A percentile compares a stretch with the other conserved stretches of the same genome.
Evolutionary conservation across 92 coral and sea anemone genomes (phyloP).

Genomic region (Isaurus tuberculatus): DNA sequence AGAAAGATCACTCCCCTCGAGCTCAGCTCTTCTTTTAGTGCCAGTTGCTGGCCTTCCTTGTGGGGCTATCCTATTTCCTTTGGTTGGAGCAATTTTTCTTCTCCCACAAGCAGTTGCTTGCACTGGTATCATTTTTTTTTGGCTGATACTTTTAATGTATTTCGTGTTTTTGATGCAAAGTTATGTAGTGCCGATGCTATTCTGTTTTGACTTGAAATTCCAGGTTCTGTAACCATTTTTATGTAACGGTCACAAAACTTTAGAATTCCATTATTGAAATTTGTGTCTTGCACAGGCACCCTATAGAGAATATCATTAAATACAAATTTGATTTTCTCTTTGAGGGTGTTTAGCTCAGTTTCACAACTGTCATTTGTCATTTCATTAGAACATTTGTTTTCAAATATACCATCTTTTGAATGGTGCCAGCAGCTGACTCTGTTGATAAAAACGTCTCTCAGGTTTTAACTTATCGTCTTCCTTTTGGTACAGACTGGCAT

Average conservation of each 20-base stretch:
- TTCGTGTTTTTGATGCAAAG: slow-evolving; percentile 1
- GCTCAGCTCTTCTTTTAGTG: background rate
- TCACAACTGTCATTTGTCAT: no score
- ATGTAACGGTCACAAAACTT: slow-evolving; percentile 30
- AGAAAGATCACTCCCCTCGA: background rate
- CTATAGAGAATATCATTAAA: background rate
- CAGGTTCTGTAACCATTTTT: background rate
- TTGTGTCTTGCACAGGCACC: background rate
- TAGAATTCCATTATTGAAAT: slow-evolving; percentile 13
- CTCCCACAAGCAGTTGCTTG: slow-evolving; percentile 8
- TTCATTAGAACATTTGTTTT: no score
- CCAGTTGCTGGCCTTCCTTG: slow-evolving; percentile 29
- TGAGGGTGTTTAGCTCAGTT: no score
- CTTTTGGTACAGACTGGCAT: slow-evolving; percentile 2
- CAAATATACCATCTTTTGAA: background rate
- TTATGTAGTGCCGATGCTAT: slow-evolving; percentile 4
- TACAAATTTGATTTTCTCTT: background rate
- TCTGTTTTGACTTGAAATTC: slow-evolving; percentile 7
- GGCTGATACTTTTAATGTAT: background rate
- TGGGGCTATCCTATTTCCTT: background rate
- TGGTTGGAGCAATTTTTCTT: background rate
- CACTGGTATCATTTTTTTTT: background rate
- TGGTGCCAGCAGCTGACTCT: background rate
- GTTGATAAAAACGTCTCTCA: background rate
- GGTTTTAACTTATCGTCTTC: background rate